Conservation (phyloP, 1,140 invertebrate genomes). For the Phocides pigmalion region DNA sequence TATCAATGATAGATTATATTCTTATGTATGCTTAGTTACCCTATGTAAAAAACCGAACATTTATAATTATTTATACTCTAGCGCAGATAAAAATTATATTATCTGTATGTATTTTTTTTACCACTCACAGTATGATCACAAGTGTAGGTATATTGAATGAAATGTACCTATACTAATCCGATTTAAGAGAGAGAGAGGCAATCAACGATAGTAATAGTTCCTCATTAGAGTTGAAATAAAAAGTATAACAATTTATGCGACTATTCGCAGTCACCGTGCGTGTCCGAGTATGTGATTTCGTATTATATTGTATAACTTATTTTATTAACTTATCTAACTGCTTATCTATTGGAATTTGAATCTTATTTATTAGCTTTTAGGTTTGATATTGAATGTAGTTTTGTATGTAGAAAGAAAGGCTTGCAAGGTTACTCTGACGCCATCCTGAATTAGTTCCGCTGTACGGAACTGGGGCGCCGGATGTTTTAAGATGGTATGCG, state of each 20-base stretch:
- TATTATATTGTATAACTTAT: slow-evolving; percentile 30
- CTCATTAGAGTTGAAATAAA: slow-evolving; percentile 27
- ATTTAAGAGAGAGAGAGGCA: background rate
- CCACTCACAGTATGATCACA: too few species aligned
- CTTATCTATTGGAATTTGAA: background rate
- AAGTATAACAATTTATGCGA: slow-evolving; percentile 23
- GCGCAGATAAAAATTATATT: too few species aligned
- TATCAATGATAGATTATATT: too few species aligned
- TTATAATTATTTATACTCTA: too few species aligned
- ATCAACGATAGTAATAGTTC: slow-evolving; percentile 2
- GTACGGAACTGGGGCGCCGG: slow-evolving; percentile 45
- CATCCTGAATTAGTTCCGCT: slow-evolving; percentile 55
- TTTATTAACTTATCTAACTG: slow-evolving; percentile 22
- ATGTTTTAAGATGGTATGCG: slow-evolving; percentile 41
- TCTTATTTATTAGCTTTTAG: background rate
- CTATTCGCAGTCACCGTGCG: slow-evolving; percentile 28
- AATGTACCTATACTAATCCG: too few species aligned
- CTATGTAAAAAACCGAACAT: too few species aligned
- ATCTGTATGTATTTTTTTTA: too few species aligned
- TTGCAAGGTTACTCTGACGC: slow-evolving; percentile 50
- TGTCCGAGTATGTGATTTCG: slow-evolving; percentile 20
- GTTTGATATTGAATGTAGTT: slow-evolving; percentile 4
- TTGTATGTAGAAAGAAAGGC: slow-evolving; percentile 25
- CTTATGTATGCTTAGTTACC: too few species aligned
- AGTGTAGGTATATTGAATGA: background rate